phyloP scores from a whole-genome alignment of 30 jellyfish, hydroid and myxozoan genomes.

The Euphysa ruthae region DNA sequence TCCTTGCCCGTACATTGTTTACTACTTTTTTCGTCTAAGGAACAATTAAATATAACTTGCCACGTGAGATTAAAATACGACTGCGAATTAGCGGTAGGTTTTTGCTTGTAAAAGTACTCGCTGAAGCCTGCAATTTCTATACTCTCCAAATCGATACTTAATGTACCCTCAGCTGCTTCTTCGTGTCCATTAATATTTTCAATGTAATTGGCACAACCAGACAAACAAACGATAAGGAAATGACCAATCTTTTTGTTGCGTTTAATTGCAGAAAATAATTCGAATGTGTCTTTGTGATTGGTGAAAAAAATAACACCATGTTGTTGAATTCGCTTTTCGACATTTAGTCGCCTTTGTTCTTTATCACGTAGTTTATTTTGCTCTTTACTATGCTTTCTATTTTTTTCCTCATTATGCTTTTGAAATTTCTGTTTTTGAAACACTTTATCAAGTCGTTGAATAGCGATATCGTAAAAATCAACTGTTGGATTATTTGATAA shows the following conservation, averaged over 20 bases:
- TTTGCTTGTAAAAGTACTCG: constrained; percentile 23
- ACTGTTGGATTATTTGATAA: too few species aligned
- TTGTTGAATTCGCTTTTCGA: too few species aligned
- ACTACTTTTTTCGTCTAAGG: neutral
- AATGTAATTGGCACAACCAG: constrained; percentile 28
- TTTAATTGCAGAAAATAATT: constrained; percentile 36
- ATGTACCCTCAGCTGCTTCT: constrained; percentile 47
- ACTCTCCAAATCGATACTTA: constrained; percentile 20
- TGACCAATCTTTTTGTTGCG: neutral
- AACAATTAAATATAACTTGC: constrained; percentile 57
- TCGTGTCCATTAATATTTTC: constrained; percentile 21
- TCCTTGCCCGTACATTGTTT: constrained; percentile 40
- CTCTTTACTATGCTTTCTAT: too few species aligned
- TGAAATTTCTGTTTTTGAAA: too few species aligned
- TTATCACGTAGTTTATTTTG: too few species aligned
- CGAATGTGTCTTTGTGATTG: constrained; percentile 39
- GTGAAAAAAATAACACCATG: constrained; percentile 45
- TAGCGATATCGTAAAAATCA: too few species aligned
- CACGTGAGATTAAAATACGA: constrained; percentile 56
- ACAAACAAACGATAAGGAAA: constrained; percentile 26
- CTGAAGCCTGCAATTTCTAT: constrained; percentile 15
- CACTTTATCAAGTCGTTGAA: too few species aligned
- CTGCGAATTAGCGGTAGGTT: constrained; percentile 8
- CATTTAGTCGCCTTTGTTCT: too few species aligned
- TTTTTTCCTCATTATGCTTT: too few species aligned